These are phyloP conservation scores for Watsonalla binaria DNA, from an alignment of 2,888 invertebrate species.

Conservation along the genomic window DNA sequence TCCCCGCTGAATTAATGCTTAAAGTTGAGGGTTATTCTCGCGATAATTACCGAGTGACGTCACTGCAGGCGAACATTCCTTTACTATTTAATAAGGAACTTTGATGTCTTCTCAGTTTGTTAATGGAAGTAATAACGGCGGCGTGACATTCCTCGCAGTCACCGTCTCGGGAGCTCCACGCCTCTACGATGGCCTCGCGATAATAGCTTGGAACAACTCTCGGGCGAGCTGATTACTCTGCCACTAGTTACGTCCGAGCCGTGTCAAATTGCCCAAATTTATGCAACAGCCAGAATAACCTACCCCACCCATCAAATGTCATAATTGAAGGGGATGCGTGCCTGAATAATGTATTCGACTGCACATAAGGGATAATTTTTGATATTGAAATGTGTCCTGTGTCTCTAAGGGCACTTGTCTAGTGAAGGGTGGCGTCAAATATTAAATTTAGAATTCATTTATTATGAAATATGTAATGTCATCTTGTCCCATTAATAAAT, in stretches of 20 bases:
- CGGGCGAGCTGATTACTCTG: background rate
- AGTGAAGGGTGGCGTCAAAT: background rate
- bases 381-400: slow-evolving; percentile 23
- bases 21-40: background rate
- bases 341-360: slow-evolving; percentile 56
- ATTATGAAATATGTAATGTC: background rate
- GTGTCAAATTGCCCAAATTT: slow-evolving; percentile 74
- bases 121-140: no score
- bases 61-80: background rate
- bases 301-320: slow-evolving; percentile 62
- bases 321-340: slow-evolving; percentile 51
- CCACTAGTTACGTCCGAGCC: slow-evolving; percentile 20
- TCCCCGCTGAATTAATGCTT: background rate
- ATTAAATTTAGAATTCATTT: background rate
- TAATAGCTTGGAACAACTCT: background rate
- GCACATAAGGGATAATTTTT: slow-evolving; percentile 31
- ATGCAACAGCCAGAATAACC: slow-evolving; percentile 57
- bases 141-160: no score
- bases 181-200: background rate
- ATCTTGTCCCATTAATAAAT: background rate
- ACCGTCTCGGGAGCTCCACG: no score
- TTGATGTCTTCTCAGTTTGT: background rate
- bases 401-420: slow-evolving; percentile 14
- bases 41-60: background rate
- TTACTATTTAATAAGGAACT: background rate